Base-by-base conservation (phyloP, 2,888 invertebrate species). In the Luffia ferchaultella region DNA sequence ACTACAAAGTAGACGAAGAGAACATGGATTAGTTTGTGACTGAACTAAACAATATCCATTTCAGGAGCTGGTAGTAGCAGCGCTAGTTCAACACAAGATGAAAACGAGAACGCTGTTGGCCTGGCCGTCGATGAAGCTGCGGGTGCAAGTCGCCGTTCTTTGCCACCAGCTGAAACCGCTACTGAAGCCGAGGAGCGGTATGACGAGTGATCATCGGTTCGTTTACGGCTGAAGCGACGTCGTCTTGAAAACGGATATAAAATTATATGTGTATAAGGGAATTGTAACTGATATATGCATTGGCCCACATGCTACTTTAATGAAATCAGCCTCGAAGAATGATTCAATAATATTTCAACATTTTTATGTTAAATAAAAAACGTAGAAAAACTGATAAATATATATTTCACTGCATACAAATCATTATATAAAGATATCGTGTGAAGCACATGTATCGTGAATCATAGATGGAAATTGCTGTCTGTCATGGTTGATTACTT, bases 121-220 rank as follows among this genome's bases (percentile, higher is more conserved):
- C 5, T 3, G 3, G 30, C 30, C 12, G 30, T 12, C 3, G 18
- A 42, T 40, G 18, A 40, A 3, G 41, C 45, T 16, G 45, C 46
- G 2, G 40, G 12, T 20, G 15, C 45, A 7, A 20, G 18, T 19
- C 40, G 18, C 18, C 50, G 19, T 42, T 42, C 67, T 16, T 63
- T 70, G 50, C 75, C 76, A 17, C 76, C 77, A 59, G 77, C 83
- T 0, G 83, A 83, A 64, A 83, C 84, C 50, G 83, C 83, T 58
- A 77, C 82, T 1, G 83, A 84, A 60, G 84, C 84, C 1, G 79
- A 76, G 55, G 83, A 83, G 64, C 60, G 72, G 5, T 73, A 71
- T 61, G 67, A 71, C 53, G 67, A 48, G 16, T 48, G 48, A 48
- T 2, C 12, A 30, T 12, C 12, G 12, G 12, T 7, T 12, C 30